Conservation (phyloP, 2,888 invertebrate species). For the Dasysyrphus tricinctus region DNA sequence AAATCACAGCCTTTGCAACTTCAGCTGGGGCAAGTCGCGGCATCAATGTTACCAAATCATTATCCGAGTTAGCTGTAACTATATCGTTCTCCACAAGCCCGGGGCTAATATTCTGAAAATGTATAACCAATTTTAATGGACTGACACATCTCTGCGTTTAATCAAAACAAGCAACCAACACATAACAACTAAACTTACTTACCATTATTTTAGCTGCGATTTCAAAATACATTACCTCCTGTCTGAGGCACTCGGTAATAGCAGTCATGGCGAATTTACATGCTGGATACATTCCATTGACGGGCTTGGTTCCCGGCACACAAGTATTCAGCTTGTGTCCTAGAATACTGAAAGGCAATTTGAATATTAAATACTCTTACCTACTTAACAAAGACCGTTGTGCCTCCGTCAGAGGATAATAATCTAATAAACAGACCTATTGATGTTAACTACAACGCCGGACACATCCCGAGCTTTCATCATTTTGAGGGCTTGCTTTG, state of each 20-base stretch:
- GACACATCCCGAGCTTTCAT: constrained; percentile 84
- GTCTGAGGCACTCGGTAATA: constrained; percentile 81
- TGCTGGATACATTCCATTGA: constrained; percentile 79
- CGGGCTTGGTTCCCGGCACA: constrained; percentile 78
- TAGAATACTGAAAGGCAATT: constrained; percentile 76
- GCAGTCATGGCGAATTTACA: constrained; percentile 80
- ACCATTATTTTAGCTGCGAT: constrained; percentile 80
- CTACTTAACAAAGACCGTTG: neutral
- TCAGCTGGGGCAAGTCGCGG: constrained; percentile 77
- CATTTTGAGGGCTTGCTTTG: constrained; percentile 84
- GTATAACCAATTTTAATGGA: constrained; percentile 46
- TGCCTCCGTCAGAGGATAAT: neutral
- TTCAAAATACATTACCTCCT: constrained; percentile 79
- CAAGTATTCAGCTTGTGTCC: constrained; percentile 78
- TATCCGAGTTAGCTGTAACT: constrained; percentile 75
- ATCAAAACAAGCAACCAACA: constrained; percentile 1
- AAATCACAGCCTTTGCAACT: constrained; percentile 78
- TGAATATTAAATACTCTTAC: constrained; percentile 50
- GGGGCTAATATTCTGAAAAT: constrained; percentile 77
- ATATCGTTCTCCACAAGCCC: constrained; percentile 78
- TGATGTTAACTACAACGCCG: constrained; percentile 81
- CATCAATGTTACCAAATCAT: constrained; percentile 77
- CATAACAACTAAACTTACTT: constrained; percentile 62
- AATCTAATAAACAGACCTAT: constrained; percentile 75
- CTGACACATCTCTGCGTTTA: constrained; percentile 36